Evolutionary conservation across 2,888 invertebrate species (phyloP), one percentile per base, ranked within the genome.

Genomic region (Netelia fuscicornis): DNA sequence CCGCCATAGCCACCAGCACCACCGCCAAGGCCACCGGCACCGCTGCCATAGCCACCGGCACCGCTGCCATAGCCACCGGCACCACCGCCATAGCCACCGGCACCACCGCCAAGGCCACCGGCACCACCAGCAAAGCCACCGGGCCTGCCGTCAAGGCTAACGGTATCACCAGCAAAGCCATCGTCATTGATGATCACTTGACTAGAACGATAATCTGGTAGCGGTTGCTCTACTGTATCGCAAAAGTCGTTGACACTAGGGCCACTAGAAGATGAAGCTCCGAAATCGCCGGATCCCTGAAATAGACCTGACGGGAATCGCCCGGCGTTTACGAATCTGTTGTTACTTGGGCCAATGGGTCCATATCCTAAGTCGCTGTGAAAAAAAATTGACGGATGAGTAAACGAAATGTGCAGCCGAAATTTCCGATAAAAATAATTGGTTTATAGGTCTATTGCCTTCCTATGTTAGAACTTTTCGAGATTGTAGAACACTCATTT

Each of bases 181-280:
- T n/a, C 72, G 44, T 87, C 56, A 20, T 71, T 54, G 17, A 88
- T 56, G 52, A 89, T 76, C n/a, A 91, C 82, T 3, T 37, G 56
- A 11, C 91, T 90, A 10, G 90, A 85, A 23, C 87, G 74, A 70
- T 91, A 91, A 13, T 80, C 91, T 2, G 89, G 87, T 13, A 86
- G 1, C 2, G 89, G 77, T 17, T 88, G 86, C 3, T 90, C 90
- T 6, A 89, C 5, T 0, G 90, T 89, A 9, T 90, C 91, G 65
- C 90, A 91, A 0, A 86, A 58, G 17, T 42, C 70, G 77, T 65
- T 48, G 37, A 2, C 6, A 10, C 25, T 42, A 71, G 30, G 23
- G 11, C 20, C 25, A 11, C 9, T 54, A 8, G 70, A 60, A 37
- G 8, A 42, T 10, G 23, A 17, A 30, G 3, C 54, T 0, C 9